Conservation (phyloP, 2,888 invertebrate species). For the Mycalesis mineus region DNA sequence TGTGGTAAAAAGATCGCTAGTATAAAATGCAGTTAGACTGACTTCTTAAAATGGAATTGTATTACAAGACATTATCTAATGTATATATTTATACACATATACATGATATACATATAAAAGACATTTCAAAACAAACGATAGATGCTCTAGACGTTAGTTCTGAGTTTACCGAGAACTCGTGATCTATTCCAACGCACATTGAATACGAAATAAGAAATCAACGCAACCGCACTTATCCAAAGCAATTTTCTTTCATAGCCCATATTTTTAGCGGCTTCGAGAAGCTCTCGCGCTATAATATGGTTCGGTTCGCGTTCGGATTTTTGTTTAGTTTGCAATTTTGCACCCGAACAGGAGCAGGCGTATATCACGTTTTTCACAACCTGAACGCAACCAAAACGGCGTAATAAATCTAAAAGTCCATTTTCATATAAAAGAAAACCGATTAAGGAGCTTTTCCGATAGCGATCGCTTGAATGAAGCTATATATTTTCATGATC, state of each 20-base stretch:
- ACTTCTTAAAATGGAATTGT: too few relatives aligned
- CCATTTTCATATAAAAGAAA: constrained; percentile 77
- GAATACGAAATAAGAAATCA: constrained; percentile 74
- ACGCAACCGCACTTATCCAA: constrained; percentile 63
- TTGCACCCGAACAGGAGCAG: constrained; percentile 53
- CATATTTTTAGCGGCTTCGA: constrained; percentile 56
- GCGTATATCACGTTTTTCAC: constrained; percentile 65
- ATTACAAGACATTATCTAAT: too few relatives aligned
- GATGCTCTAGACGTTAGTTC: neutral
- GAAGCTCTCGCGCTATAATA: constrained; percentile 53
- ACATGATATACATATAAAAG: too few relatives aligned
- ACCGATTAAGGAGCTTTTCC: constrained; percentile 75
- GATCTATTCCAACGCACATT: constrained; percentile 68
- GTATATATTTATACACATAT: too few relatives aligned
- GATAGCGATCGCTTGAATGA: constrained; percentile 75
- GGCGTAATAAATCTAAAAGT: constrained; percentile 73
- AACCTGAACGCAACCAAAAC: constrained; percentile 67
- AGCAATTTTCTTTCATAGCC: constrained; percentile 69
- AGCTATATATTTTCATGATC: constrained; percentile 78
- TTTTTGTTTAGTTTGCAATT: constrained; percentile 71
- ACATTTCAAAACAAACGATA: too few relatives aligned
- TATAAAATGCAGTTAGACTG: too few relatives aligned
- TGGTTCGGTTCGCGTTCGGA: constrained; percentile 59
- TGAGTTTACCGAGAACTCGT: constrained; percentile 40
- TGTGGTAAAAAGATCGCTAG: too few relatives aligned